A percentile compares a stretch with the other conserved stretches of the same genome.
Evolutionary conservation across 2,888 invertebrate species (phyloP).

Genomic region (Mayetiola destructor): DNA sequence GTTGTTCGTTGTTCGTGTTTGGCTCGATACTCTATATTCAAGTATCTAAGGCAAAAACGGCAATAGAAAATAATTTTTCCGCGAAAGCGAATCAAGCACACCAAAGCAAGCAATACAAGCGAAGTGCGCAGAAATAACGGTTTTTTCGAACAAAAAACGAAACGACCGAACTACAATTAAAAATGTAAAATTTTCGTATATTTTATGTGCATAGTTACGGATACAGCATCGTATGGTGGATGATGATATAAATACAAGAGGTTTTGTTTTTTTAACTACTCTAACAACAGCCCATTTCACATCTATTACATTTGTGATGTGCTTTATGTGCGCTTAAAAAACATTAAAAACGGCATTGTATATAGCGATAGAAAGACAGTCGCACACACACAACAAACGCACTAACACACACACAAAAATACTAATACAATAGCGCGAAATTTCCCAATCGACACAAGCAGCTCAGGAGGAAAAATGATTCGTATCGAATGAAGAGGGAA

Average conservation of each 20-base stretch:
- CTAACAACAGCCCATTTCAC: background rate
- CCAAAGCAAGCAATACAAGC: conserved; percentile 18
- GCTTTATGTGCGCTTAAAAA: conserved; percentile 11
- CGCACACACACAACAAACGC: too few species aligned
- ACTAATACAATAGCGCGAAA: too few species aligned
- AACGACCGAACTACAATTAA: conserved; percentile 22
- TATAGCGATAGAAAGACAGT: too few species aligned
- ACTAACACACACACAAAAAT: too few species aligned
- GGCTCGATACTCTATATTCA: too few species aligned
- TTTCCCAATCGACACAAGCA: too few species aligned
- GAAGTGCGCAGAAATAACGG: conserved; percentile 21
- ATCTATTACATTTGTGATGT: conserved; percentile 7
- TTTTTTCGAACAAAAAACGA: conserved; percentile 18
- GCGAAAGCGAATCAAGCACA: background rate
- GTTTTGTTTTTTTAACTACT: conserved; percentile 10
- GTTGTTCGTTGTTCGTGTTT: background rate
- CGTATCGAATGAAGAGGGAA: too few species aligned
- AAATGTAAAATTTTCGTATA: conserved; percentile 20
- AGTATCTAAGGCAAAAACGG: too few species aligned
- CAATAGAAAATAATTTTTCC: too few species aligned
- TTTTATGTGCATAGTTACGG: background rate
- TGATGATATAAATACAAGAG: too few species aligned
- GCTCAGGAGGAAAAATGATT: too few species aligned
- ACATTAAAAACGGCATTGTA: conserved; percentile 11
- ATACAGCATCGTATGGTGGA: background rate